Conservation (phyloP, 1,140 invertebrate genomes). For the Lithobius niger region DNA sequence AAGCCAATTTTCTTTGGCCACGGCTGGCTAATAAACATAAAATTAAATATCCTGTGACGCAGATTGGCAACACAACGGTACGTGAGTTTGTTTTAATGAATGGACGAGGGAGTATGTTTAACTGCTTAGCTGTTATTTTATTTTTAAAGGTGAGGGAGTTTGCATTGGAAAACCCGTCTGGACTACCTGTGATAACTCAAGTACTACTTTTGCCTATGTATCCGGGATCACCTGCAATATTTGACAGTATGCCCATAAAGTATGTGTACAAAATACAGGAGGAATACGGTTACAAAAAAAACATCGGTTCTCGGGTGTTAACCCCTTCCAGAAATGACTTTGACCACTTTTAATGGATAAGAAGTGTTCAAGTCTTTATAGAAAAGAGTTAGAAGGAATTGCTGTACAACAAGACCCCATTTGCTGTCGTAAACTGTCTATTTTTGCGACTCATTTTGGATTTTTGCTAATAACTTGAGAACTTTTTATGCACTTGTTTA, state of each 20-base stretch:
- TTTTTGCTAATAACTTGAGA: no score
- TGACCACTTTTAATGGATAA: no score
- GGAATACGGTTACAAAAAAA: no score
- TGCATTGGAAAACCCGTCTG: constrained; percentile 39
- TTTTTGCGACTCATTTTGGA: no score
- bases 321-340: no score
- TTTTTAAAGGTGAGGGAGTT: constrained; percentile 36
- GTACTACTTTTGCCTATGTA: constrained; percentile 38
- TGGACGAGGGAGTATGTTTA: background rate
- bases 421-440: no score
- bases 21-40: constrained; percentile 35
- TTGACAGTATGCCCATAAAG: no score
- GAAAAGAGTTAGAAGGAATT: no score
- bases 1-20: constrained; percentile 61
- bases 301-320: background rate
- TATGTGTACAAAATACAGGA: no score
- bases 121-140: constrained; percentile 11
- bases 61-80: constrained; percentile 62
- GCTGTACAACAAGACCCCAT: no score
- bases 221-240: constrained; percentile 35
- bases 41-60: constrained; percentile 61
- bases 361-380: no score
- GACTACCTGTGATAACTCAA: constrained; percentile 37
- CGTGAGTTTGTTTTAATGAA: background rate
- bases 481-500: no score